phyloP scores from a whole-genome alignment of 2,888 invertebrate genomes.

The Meiosimyza decipiens region DNA sequence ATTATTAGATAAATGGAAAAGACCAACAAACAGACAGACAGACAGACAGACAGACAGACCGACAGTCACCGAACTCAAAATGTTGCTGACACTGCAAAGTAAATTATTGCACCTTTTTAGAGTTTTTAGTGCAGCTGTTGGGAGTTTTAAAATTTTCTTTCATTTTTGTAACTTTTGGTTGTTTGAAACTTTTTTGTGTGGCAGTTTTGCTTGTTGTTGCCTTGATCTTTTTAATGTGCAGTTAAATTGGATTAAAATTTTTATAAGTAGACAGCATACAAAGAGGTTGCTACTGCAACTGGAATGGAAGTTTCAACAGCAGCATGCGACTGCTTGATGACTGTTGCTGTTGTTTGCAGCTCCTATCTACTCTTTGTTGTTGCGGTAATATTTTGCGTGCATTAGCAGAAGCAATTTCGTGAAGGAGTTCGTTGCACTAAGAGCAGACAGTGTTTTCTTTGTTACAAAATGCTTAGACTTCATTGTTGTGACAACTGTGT shows the following conservation, averaged over 20 bases:
- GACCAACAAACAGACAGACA: background rate
- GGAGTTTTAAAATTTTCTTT: background rate
- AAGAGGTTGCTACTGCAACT: background rate
- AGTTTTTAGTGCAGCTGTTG: slow-evolving; percentile 13
- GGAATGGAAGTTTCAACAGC: background rate
- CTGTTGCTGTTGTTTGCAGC: slow-evolving; percentile 6
- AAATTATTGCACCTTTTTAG: slow-evolving; percentile 2
- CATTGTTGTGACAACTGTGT: too few relatives aligned
- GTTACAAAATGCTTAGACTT: too few relatives aligned
- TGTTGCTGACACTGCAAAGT: slow-evolving; percentile 14
- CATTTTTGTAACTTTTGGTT: background rate
- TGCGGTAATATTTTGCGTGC: background rate
- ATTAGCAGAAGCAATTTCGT: too few relatives aligned
- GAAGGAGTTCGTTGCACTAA: too few relatives aligned
- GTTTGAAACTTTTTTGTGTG: background rate
- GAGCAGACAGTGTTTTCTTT: too few relatives aligned
- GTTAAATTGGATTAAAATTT: slow-evolving; percentile 26
- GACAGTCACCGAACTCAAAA: background rate
- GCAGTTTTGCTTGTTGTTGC: background rate
- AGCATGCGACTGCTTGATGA: slow-evolving; percentile 16
- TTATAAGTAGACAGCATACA: slow-evolving; percentile 18
- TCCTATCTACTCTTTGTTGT: background rate
- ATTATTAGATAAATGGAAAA: too few relatives aligned
- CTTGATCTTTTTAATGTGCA: slow-evolving; percentile 7
- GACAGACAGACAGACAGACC: background rate